phyloP scores from a whole-genome alignment of 2,113 vertebrate species.

The Oplegnathus fasciatus region DNA sequence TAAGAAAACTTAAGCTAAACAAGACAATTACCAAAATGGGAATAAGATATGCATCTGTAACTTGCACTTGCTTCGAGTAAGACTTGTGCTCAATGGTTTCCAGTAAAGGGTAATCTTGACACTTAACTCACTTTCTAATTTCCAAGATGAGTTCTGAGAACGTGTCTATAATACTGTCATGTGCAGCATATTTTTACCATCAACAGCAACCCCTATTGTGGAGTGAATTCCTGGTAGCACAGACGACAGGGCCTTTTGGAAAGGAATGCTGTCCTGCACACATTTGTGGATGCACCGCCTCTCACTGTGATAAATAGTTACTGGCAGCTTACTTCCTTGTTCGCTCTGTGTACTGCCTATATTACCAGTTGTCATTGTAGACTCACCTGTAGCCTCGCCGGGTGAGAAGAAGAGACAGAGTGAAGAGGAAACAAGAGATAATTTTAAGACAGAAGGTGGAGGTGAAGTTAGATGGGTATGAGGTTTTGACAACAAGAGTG shows the following conservation, averaged over 20 bases:
- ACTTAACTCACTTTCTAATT: background rate
- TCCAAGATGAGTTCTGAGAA: background rate
- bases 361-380: background rate
- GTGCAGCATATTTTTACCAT: conserved; percentile 29
- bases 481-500: conserved; percentile 1
- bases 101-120: background rate
- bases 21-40: background rate
- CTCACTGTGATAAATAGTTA: background rate
- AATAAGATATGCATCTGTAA: background rate
- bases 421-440: background rate
- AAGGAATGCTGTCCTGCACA: conserved; percentile 66
- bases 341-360: background rate
- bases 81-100: background rate
- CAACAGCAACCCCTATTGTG: conserved; percentile 40
- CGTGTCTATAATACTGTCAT: background rate
- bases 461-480: background rate
- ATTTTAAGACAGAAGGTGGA: background rate
- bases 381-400: background rate
- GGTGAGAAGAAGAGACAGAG: background rate
- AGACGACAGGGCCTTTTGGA: background rate
- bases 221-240: conserved; percentile 5
- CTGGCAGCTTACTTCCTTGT: conserved; percentile 3
- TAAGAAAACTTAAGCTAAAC: background rate
- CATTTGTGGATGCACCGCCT: conserved; percentile 40
- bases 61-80: background rate